Base-by-base conservation (phyloP, 2,113 vertebrate species). In the Hyperopisus bebe region DNA sequence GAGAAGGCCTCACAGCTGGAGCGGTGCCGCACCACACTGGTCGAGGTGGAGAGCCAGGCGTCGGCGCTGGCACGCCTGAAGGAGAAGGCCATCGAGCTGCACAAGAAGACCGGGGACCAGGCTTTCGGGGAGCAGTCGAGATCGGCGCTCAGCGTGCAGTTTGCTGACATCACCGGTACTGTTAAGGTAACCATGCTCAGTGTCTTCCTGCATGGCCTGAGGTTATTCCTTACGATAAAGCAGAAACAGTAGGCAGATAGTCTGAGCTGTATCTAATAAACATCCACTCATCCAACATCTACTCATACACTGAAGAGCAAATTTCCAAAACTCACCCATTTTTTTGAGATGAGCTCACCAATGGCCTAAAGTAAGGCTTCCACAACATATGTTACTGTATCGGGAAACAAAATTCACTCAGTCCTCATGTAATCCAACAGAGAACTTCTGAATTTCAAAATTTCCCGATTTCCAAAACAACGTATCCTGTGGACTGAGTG, bases 1-100 rank as follows among this genome's bases (percentile, higher is more conserved):
- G 98, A 99, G 94, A 99, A 99, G 90, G 95, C 97, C 0, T 90
- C 95, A 47, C 93, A 97, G 47, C 94, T 99, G 90, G 98, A 99
- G 90, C 95, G 97, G 70, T 95, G 97, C 80, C 95, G 97, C 92
- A 95, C 96, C 91, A 91, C 98, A n/a, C 93, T 97, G 89, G 97
- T 96, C 0, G 98, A 99, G 13, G 96, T 96, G 17, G 98, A 98
- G 24, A 95, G 96, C 47, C 98, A 97, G 0, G 90, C 94, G 0
- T 62, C 92, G 0, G 95, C 94, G 1, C 94, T 99, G 58, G 93
- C 95, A 3, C 95, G 94, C 9, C 95, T 99, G 0, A 92, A 70
- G 0, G 95, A 96, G 62, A 98, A 96, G 82, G 94, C 97, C 17
- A 94, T 93, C 90, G 97, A 98, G 94, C 95, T 99, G 39, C 93